Evolutionary conservation across 2,113 vertebrate genomes (phyloP).

Genomic region (Dipodomys merriami): DNA sequence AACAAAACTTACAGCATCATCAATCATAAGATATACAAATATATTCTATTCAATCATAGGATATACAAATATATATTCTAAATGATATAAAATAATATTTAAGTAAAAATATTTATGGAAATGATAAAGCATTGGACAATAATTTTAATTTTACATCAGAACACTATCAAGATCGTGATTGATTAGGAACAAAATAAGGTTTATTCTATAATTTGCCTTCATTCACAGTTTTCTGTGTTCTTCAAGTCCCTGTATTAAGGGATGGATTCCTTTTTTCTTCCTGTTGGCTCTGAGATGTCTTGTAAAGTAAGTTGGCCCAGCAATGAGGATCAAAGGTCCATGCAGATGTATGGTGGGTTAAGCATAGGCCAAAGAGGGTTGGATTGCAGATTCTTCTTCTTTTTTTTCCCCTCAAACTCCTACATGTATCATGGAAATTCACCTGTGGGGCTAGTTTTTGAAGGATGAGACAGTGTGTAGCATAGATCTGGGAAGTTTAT

Average conservation of each 20-base stretch:
- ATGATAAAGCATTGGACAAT: not conserved
- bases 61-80: not conserved
- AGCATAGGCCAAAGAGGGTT: rapidly evolving
- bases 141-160: not conserved
- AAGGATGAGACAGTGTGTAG: not conserved
- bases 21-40: not conserved
- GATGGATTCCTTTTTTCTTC: not conserved
- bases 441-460: not conserved
- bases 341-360: not conserved
- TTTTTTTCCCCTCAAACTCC: not conserved
- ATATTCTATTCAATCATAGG: not conserved
- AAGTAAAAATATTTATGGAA: not conserved
- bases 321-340: too few species aligned
- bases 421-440: not conserved
- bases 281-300: not conserved
- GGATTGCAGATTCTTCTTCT: not conserved
- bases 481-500: not conserved
- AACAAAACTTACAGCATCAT: not conserved
- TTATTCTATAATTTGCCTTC: not conserved
- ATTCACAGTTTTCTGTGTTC: too few species aligned
- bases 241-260: not conserved
- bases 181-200: not conserved
- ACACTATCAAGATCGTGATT: not conserved
- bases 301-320: too few species aligned
- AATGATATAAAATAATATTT: not conserved